Evolutionary conservation across 2,888 invertebrate genomes (phyloP).

Genomic region (Rhagium mordax): DNA sequence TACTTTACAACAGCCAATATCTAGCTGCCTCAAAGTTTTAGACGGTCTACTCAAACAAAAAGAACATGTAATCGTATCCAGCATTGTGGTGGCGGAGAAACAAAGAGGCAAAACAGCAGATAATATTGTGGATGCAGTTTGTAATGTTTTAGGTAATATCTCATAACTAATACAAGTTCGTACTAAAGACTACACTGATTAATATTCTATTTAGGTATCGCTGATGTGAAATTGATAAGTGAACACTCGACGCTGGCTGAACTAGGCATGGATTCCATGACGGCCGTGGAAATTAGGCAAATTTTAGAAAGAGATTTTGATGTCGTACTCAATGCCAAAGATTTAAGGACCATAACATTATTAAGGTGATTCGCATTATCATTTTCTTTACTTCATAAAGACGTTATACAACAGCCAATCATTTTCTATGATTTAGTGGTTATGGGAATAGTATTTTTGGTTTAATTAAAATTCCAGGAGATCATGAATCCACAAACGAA

Average conservation of each 20-base stretch:
- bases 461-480: too few relatives aligned
- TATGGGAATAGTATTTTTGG: too few relatives aligned
- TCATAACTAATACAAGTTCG: neutral
- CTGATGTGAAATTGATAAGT: slow-evolving; percentile 80
- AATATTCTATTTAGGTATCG: slow-evolving; percentile 14
- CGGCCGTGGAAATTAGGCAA: slow-evolving; percentile 97
- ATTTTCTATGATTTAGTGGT: too few relatives aligned
- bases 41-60: slow-evolving; percentile 81
- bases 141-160: slow-evolving; percentile 74
- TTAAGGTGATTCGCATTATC: slow-evolving; percentile 71
- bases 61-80: slow-evolving; percentile 78
- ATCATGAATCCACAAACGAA: too few relatives aligned
- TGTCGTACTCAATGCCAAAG: slow-evolving; percentile 87
- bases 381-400: neutral
- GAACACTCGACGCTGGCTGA: slow-evolving; percentile 85
- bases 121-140: slow-evolving; percentile 81
- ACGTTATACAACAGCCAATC: too few relatives aligned
- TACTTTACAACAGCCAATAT: slow-evolving; percentile 79
- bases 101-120: slow-evolving; percentile 75
- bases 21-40: slow-evolving; percentile 76
- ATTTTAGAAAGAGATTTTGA: slow-evolving; percentile 91
- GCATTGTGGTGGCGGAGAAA: slow-evolving; percentile 92
- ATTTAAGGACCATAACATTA: slow-evolving; percentile 86
- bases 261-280: slow-evolving; percentile 96
- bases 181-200: neutral